Percentiles rank a stretch among this genome's conserved stretches.
These are phyloP conservation scores for Tribolium castaneum DNA, from an alignment of 1,140 invertebrate species.

Conservation along the genomic window DNA sequence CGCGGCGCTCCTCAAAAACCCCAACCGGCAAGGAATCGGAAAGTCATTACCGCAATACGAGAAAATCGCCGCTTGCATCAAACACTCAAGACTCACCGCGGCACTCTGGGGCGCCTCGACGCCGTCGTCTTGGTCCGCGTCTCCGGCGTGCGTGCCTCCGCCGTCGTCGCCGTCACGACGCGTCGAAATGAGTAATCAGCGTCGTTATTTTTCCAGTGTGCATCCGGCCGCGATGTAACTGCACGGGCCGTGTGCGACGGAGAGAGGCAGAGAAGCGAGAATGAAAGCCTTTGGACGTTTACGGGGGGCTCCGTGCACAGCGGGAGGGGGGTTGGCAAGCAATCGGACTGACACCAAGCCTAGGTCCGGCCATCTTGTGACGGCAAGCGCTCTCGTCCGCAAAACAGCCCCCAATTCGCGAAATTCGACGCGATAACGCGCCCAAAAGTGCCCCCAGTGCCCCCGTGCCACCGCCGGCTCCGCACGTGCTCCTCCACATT, in stretches of 20 bases:
- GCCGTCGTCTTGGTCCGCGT: constrained; percentile 5
- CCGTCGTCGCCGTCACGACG: constrained; percentile 16
- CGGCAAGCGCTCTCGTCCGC: constrained; percentile 60
- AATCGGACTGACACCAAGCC: constrained; percentile 65
- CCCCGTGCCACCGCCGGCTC: constrained; percentile 48
- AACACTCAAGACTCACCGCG: constrained; percentile 16
- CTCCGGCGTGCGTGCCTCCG: neutral
- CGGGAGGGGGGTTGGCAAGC: constrained; percentile 62
- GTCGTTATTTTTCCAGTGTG: constrained; percentile 62
- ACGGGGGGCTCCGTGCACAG: constrained; percentile 62
- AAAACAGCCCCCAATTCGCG: constrained; percentile 59
- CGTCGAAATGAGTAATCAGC: constrained; percentile 59
- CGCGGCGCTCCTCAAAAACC: neutral
- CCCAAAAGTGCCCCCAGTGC: constrained; percentile 45
- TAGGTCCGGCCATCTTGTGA: constrained; percentile 65
- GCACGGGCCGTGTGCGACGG: constrained; percentile 59
- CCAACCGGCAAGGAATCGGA: neutral
- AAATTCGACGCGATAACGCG: constrained; percentile 55
- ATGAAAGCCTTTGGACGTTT: constrained; percentile 61
- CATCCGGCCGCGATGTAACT: constrained; percentile 61
- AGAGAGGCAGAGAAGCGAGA: constrained; percentile 61
- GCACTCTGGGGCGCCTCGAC: constrained; percentile 2
- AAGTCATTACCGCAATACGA: neutral
- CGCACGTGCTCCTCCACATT: constrained; percentile 54
- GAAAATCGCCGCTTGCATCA: neutral